These are phyloP conservation scores for Hyperoplus immaculatus DNA, from an alignment of 2,797 vertebrate species.

Conservation along the genomic window DNA sequence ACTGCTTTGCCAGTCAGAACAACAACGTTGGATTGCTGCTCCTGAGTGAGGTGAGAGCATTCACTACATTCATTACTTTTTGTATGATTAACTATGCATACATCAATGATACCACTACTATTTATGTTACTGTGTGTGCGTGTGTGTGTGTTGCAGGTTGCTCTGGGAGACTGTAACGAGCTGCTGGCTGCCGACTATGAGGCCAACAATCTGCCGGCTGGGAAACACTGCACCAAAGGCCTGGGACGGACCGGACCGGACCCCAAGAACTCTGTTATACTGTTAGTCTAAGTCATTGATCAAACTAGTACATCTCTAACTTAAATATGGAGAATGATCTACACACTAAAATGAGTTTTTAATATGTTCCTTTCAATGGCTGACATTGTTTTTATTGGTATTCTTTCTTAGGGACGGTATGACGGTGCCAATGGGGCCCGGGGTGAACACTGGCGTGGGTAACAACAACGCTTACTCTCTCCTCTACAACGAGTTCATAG, in stretches of 20 bases:
- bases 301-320: slow-evolving; percentile 7
- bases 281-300: slow-evolving; percentile 83
- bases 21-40: slow-evolving; percentile 87
- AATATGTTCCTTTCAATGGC: too few species aligned
- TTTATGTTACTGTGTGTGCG: too few species aligned
- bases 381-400: too few species aligned
- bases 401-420: slow-evolving; percentile 82
- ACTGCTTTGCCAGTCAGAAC: slow-evolving; percentile 89
- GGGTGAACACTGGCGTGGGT: slow-evolving; percentile 75
- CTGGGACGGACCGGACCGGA: slow-evolving; percentile 88
- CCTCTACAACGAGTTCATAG: slow-evolving; percentile 93
- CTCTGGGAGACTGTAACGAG: slow-evolving; percentile 90
- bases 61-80: background rate
- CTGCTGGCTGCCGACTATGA: slow-evolving; percentile 88
- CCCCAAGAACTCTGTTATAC: slow-evolving; percentile 75
- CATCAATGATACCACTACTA: too few species aligned
- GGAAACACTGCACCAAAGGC: slow-evolving; percentile 93
- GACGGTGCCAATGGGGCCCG: slow-evolving; percentile 89
- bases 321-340: too few species aligned
- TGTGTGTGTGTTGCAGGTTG: slow-evolving; percentile 84
- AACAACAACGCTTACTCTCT: slow-evolving; percentile 86
- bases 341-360: too few species aligned
- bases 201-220: slow-evolving; percentile 84
- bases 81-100: background rate
- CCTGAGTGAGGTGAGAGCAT: slow-evolving; percentile 87